Conservation (phyloP, 1,140 invertebrate species). For the Leptopilina boulardi region DNA sequence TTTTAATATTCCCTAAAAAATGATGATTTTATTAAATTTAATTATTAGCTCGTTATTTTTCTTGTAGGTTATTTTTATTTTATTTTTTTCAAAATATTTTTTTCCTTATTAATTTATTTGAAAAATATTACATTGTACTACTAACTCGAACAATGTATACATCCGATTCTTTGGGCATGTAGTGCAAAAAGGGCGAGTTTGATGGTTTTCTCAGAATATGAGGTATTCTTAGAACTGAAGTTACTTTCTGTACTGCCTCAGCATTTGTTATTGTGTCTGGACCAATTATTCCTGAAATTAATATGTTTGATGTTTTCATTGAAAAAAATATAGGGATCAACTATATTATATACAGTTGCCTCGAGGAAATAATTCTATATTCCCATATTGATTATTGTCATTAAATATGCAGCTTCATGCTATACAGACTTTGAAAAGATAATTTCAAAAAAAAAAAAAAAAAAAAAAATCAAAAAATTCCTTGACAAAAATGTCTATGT, state of each 20-base stretch:
- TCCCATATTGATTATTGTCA: not conserved
- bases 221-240: conserved; percentile 70
- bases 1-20: conserved; percentile 61
- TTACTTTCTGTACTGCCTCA: conserved; percentile 71
- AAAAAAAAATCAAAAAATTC: conserved; percentile 36
- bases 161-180: conserved; percentile 68
- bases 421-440: conserved; percentile 8
- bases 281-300: conserved; percentile 70
- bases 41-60: no score
- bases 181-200: conserved; percentile 66
- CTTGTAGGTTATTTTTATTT: no score
- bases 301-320: not conserved
- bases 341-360: not conserved
- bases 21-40: conserved; percentile 35
- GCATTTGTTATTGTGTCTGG: conserved; percentile 67
- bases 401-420: not conserved
- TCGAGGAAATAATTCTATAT: not conserved
- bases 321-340: not conserved
- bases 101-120: conserved; percentile 1
- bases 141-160: conserved; percentile 65
- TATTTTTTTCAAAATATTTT: conserved; percentile 40
- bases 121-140: not conserved
- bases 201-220: conserved; percentile 69
- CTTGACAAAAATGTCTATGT: conserved; percentile 37
- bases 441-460: conserved; percentile 27